These are phyloP conservation scores for Salvelinus sp. DNA, from an alignment of 2,113 vertebrate species.

Conservation along the genomic window DNA sequence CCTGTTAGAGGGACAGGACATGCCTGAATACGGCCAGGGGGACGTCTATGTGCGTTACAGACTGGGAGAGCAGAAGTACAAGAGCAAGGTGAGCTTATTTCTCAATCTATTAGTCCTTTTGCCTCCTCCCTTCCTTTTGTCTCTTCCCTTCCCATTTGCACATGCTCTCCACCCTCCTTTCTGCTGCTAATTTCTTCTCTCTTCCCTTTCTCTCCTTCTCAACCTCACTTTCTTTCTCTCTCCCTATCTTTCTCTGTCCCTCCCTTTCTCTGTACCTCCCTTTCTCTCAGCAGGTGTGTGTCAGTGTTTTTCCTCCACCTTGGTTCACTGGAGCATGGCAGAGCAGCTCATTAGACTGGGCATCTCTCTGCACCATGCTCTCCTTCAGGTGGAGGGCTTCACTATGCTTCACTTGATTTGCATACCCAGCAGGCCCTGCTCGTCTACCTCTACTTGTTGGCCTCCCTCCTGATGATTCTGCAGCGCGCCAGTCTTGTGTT, in stretches of 20 bases:
- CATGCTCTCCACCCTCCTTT: conserved; percentile 38
- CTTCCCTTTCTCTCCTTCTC: conserved; percentile 26
- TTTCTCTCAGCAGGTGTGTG: conserved; percentile 58
- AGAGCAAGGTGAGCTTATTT: conserved; percentile 84
- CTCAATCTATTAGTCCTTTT: too few relatives aligned
- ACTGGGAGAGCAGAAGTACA: conserved; percentile 91
- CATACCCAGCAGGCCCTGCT: conserved; percentile 76
- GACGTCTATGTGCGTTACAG: conserved; percentile 89
- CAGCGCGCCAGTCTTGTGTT: conserved; percentile 65
- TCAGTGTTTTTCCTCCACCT: conserved; percentile 72
- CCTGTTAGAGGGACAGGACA: conserved; percentile 87
- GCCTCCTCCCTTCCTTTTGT: conserved; percentile 12
- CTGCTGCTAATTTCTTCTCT: conserved; percentile 8
- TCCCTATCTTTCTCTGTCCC: too few relatives aligned
- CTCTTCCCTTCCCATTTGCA: conserved; percentile 31
- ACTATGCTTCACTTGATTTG: conserved; percentile 73
- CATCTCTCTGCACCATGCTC: conserved; percentile 52
- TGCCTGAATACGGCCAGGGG: conserved; percentile 76
- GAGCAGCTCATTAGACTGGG: conserved; percentile 74
- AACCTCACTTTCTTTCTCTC: too few relatives aligned
- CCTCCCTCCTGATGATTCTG: conserved; percentile 62
- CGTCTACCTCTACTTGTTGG: conserved; percentile 70
- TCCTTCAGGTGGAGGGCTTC: conserved; percentile 58
- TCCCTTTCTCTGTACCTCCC: too few relatives aligned
- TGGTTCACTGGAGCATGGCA: conserved; percentile 70